Conservation (phyloP, 2,888 invertebrate genomes). For the Halocaridina rubra region DNA sequence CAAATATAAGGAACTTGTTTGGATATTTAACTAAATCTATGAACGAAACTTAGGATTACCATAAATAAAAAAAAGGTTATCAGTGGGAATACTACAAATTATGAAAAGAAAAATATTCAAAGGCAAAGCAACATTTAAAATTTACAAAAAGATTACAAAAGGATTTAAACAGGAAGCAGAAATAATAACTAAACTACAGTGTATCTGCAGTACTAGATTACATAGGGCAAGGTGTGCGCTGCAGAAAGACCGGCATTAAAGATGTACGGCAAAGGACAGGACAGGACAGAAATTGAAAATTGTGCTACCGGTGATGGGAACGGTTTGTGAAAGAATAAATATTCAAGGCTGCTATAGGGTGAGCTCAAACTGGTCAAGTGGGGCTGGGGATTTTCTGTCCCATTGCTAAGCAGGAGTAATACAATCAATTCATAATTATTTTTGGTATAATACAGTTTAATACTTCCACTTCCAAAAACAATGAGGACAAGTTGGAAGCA, state of each 20-base stretch:
- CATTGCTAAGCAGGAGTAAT: too few species aligned
- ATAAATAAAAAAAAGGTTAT: too few species aligned
- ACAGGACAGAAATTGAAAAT: neutral
- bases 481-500: too few species aligned
- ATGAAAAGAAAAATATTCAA: constrained; percentile 13
- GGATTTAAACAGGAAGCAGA: constrained; percentile 34
- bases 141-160: constrained; percentile 18
- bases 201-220: constrained; percentile 22
- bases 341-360: too few species aligned
- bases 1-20: neutral
- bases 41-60: neutral
- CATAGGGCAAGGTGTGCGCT: constrained; percentile 10
- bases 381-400: too few species aligned
- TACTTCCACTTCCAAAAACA: too few species aligned
- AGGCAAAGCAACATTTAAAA: constrained; percentile 43
- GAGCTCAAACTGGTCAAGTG: too few species aligned
- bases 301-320: neutral
- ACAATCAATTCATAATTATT: too few species aligned
- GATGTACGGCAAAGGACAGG: neutral
- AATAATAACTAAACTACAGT: constrained; percentile 28
- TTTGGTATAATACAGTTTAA: too few species aligned
- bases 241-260: neutral
- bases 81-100: constrained; percentile 38
- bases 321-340: too few species aligned
- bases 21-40: neutral